phyloP scores from a whole-genome alignment of 2,113 vertebrate genomes.

The Egretta garzetta region DNA sequence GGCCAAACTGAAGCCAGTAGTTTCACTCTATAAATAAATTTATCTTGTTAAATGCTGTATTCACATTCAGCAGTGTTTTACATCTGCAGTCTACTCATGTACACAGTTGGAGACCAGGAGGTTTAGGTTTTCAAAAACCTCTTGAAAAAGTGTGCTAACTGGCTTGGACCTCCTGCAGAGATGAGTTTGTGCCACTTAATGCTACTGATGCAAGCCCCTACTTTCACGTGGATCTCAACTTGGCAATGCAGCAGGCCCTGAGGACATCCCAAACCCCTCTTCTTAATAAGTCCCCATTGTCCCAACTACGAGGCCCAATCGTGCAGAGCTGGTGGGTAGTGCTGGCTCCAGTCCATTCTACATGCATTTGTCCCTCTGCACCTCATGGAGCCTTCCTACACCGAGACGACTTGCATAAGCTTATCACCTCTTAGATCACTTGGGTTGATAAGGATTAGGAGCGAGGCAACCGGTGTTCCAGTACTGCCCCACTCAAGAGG shows the following conservation, averaged over 20 bases:
- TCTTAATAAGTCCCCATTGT: neutral
- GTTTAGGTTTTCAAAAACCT: neutral
- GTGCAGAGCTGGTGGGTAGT: neutral
- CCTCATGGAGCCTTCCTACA: neutral
- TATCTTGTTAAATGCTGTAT: neutral
- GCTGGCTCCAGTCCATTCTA: neutral
- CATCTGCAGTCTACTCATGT: neutral
- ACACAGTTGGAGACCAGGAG: neutral
- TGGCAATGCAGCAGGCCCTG: neutral
- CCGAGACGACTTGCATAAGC: too few relatives aligned
- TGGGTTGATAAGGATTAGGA: neutral
- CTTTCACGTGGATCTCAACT: neutral
- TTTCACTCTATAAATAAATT: neutral
- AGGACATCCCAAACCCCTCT: neutral
- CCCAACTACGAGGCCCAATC: rapidly evolving
- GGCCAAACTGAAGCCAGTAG: neutral
- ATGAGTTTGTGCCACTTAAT: neutral
- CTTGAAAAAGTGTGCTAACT: neutral
- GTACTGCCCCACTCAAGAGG: neutral
- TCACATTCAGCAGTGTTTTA: neutral
- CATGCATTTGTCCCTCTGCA: rapidly evolving
- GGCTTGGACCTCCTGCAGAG: neutral
- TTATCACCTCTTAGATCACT: neutral
- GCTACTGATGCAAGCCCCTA: neutral
- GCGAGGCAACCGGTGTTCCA: neutral